A percentile compares a stretch with the other conserved stretches of the same genome.
Evolutionary conservation across 2,888 invertebrate genomes (phyloP).

Genomic region (Eupithecia vulgata): DNA sequence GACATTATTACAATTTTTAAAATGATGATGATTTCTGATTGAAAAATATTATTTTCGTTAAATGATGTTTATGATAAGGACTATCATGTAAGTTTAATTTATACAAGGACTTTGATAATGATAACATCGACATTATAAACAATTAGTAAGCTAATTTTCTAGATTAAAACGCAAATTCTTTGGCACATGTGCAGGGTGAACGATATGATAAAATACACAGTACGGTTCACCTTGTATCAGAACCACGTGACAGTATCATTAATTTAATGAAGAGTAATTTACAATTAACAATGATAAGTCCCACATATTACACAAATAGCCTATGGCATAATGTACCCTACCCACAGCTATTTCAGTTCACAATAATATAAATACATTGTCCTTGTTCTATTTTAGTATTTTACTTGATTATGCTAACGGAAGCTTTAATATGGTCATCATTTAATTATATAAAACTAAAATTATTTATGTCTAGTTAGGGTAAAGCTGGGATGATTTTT

Average conservation of each 20-base stretch:
- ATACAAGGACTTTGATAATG: background rate
- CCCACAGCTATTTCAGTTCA: background rate
- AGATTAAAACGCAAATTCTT: background rate
- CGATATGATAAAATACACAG: background rate
- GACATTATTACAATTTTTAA: conserved; percentile 13
- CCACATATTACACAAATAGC: background rate
- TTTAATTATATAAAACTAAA: background rate
- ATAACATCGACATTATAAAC: background rate
- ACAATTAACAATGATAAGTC: background rate
- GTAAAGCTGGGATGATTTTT: background rate
- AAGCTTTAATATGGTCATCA: background rate
- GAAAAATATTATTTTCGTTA: background rate
- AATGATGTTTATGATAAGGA: conserved; percentile 7
- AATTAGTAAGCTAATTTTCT: background rate
- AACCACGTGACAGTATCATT: background rate
- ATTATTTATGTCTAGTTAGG: background rate
- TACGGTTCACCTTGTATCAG: background rate
- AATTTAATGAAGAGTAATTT: background rate
- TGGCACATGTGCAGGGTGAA: background rate
- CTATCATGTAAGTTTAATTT: background rate
- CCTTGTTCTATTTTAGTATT: conserved; percentile 14
- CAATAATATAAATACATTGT: conserved; percentile 6
- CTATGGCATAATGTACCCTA: conserved; percentile 11
- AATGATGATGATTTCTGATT: background rate
- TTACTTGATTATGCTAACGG: background rate